Base-by-base conservation (phyloP, 2,113 vertebrate genomes). In the Petroica traversi region DNA sequence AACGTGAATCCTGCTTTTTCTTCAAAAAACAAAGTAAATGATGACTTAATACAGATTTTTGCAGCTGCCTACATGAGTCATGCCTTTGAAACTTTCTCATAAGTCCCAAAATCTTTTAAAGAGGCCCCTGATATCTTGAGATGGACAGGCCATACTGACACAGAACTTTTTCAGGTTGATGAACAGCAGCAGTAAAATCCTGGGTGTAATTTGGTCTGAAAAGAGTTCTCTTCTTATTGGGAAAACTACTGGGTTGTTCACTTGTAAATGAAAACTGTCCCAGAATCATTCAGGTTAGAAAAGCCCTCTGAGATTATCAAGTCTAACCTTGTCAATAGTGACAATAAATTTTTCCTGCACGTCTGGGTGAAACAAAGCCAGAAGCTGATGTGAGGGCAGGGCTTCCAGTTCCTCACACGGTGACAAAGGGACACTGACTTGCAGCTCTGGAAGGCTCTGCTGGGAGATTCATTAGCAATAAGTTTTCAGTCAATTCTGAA, bases 371-470 rank as follows among this genome's bases (percentile, higher is more conserved):
- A 69, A 34, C 48, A 67, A 41, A 85, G 48, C 1, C 46, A 72
- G 46, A 8, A 41, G 12, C 20, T 40, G 26, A 6, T 26, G 29
- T 6, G 20, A 0, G 1, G 20, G 24, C 25, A 17, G 13, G 9
- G 9, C 10, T 58, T 40, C 5, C 31, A 71, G 23, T 46, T 82
- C 22, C 38, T 58, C 48, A 52, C 6, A 5, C 0, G 0, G 3
- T 72, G 38, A 36, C 28, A 63, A 36, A 67, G 25, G 31, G 26
- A 9, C n/a, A 29, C 17, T 12, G 25, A 11, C 52, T n/a, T 48
- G 36, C 41, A 85, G 20, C 11, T 48, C 31, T 80, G 79, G 81
- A 64, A 51, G 29, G 40, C 40, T 62, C 68, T 85, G 28, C 25
- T 79, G 52, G 6, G 22, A 52, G 5, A 43, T 86, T 66, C 33